Evolutionary conservation across 2,113 vertebrate genomes (phyloP).

Genomic region (Pteropus alecto): DNA sequence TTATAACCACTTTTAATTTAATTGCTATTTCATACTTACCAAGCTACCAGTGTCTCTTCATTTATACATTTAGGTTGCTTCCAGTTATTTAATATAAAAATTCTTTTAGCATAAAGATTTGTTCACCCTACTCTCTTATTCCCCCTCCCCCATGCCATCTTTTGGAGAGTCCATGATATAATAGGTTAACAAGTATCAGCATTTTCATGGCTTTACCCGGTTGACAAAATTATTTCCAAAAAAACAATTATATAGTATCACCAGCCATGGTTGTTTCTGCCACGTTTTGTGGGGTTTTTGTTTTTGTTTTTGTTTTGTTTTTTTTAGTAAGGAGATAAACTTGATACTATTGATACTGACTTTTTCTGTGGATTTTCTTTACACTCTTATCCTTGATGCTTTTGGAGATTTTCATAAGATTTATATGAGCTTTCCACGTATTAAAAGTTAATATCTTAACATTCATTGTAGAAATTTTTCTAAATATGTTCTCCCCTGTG

Average conservation of each 20-base stretch:
- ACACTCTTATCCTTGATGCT: background rate
- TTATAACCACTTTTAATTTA: background rate
- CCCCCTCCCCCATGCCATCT: background rate
- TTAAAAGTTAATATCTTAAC: background rate
- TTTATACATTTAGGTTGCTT: background rate
- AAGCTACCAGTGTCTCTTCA: background rate
- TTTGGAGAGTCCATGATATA: background rate
- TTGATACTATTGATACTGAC: background rate
- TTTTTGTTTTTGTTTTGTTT: background rate
- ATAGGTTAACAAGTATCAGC: background rate
- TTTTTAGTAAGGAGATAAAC: too few relatives aligned
- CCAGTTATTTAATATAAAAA: background rate
- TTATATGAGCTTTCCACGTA: background rate
- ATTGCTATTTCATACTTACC: background rate
- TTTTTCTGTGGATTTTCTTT: background rate
- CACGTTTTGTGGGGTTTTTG: too few relatives aligned
- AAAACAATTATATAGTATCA: background rate
- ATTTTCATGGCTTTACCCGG: constrained; percentile 18
- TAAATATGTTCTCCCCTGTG: background rate
- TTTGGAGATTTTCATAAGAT: background rate
- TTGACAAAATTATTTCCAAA: constrained; percentile 13
- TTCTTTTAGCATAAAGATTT: background rate
- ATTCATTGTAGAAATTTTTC: background rate
- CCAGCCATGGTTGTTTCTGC: background rate
- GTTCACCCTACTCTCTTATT: background rate